A percentile compares a stretch with the other conserved stretches of the same genome.
Conservation (phyloP, 2,888 invertebrate genomes). For the Drosophila greeni region DNA sequence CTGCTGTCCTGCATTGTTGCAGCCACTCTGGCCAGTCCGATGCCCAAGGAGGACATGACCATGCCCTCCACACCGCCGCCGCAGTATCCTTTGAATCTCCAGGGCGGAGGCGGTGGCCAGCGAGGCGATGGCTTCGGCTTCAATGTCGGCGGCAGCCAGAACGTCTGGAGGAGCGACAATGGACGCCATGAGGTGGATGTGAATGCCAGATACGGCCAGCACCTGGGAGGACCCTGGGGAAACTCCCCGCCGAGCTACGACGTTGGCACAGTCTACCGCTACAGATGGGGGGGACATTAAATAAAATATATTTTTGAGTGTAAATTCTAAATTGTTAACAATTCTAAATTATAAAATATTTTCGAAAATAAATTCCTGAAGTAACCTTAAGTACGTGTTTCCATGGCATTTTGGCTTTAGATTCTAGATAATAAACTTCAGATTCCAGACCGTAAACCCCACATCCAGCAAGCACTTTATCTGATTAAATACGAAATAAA, state of each 20-base stretch:
- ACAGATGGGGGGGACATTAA: conserved; percentile 43
- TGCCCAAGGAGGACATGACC: conserved; percentile 15
- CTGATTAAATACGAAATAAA: conserved; percentile 19
- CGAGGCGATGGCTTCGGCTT: conserved; percentile 64
- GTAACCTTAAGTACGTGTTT: neutral
- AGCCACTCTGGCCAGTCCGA: conserved; percentile 2
- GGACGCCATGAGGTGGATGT: conserved; percentile 66
- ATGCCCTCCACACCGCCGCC: conserved; percentile 21
- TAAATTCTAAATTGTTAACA: neutral
- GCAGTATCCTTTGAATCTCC: conserved; percentile 52
- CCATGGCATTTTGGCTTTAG: neutral
- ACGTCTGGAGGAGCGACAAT: conserved; percentile 71
- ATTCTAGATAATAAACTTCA: conserved; percentile 8
- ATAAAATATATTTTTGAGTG: too few relatives aligned
- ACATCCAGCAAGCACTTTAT: neutral
- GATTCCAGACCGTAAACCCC: conserved; percentile 29
- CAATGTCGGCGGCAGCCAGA: conserved; percentile 50
- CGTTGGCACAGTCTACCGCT: conserved; percentile 53
- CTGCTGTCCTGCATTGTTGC: conserved; percentile 13
- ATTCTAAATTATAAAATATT: neutral
- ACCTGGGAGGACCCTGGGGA: conserved; percentile 73
- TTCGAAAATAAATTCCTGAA: neutral
- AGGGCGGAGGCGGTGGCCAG: conserved; percentile 62
- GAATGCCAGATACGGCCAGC: conserved; percentile 66
- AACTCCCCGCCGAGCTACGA: conserved; percentile 57